These are phyloP conservation scores for Stenodema calcarata DNA, from an alignment of 2,888 invertebrate species.

Conservation along the genomic window DNA sequence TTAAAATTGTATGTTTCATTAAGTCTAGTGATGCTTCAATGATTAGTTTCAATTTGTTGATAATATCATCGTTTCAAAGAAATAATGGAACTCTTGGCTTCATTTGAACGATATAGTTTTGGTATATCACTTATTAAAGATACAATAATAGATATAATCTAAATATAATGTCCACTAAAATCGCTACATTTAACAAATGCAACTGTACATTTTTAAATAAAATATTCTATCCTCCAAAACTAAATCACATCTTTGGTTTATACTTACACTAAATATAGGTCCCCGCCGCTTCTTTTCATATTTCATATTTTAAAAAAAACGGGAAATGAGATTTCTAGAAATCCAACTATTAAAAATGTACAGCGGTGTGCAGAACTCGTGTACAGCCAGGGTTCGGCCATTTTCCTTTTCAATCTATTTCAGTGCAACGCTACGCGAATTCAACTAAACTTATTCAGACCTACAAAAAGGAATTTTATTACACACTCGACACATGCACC, in stretches of 20 bases:
- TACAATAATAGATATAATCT: not conserved
- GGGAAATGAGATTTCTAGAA: not conserved
- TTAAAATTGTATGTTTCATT: not conserved
- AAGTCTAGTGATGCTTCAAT: not conserved
- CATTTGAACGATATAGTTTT: not conserved
- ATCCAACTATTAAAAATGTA: not conserved
- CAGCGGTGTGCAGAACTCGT: not conserved
- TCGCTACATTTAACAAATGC: not conserved
- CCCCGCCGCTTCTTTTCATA: not conserved
- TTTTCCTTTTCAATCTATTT: not conserved
- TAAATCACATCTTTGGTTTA: slow-evolving; percentile 27
- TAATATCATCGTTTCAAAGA: not conserved
- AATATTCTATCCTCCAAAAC: slow-evolving; percentile 37
- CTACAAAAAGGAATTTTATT: not conserved
- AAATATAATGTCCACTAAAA: not conserved
- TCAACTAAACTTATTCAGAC: not conserved
- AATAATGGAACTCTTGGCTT: not conserved
- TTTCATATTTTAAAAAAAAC: too few species aligned
- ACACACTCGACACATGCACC: not conserved
- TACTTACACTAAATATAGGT: slow-evolving; percentile 41
- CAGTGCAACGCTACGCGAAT: not conserved
- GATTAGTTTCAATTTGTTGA: not conserved
- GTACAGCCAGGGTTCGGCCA: not conserved
- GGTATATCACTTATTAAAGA: not conserved
- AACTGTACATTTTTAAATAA: slow-evolving; percentile 43